A percentile compares a stretch with the other conserved stretches of the same genome.
phyloP scores from a whole-genome alignment of 2,797 vertebrate genomes.

The Notolabrus celidotus region DNA sequence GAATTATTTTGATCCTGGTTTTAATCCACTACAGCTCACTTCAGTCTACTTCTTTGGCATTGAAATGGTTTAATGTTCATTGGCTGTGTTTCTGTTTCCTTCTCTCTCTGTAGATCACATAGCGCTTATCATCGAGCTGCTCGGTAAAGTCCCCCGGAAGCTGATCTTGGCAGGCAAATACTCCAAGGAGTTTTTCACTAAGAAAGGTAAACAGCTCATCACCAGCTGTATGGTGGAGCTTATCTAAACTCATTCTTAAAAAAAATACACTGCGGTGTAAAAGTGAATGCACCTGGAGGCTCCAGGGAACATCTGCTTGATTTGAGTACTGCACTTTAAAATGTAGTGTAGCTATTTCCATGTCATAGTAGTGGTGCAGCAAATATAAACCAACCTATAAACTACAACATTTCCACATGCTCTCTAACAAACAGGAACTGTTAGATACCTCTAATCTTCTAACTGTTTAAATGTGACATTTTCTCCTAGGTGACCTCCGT shows the following conservation, averaged over 20 bases:
- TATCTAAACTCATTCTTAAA: constrained; percentile 28
- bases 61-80: neutral
- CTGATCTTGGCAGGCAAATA: constrained; percentile 96
- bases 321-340: constrained; percentile 22
- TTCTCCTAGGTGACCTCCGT: constrained; percentile 91
- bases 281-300: constrained; percentile 26
- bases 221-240: constrained; percentile 27
- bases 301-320: constrained; percentile 56
- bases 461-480: neutral
- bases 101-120: constrained; percentile 91
- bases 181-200: constrained; percentile 99
- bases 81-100: constrained; percentile 22
- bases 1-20: too few relatives aligned
- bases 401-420: neutral
- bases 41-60: too few relatives aligned
- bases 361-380: neutral
- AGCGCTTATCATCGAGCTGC: constrained; percentile 96
- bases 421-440: too few relatives aligned
- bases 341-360: constrained; percentile 28
- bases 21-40: too few relatives aligned
- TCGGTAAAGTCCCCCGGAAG: constrained; percentile 97
- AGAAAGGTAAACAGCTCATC: constrained; percentile 91
- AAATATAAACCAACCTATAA: neutral
- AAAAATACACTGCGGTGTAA: constrained; percentile 19
- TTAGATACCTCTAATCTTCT: too few relatives aligned